Evolutionary conservation across 1,140 invertebrate species (phyloP).

Genomic region (Drosophila parvula): DNA sequence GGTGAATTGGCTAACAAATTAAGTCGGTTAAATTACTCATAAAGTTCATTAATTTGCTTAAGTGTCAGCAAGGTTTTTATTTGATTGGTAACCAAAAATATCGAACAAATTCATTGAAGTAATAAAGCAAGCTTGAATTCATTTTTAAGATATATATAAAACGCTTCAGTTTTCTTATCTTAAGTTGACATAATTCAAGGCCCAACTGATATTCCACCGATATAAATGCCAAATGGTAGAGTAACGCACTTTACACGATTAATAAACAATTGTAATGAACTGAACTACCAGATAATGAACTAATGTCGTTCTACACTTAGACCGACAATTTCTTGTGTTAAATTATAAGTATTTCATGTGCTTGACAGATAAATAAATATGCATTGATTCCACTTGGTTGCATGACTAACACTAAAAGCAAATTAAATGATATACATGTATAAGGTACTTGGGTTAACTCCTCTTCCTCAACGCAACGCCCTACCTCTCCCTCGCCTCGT

Average conservation of each 20-base stretch:
- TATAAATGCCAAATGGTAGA: neutral
- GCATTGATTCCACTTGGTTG: constrained; percentile 45
- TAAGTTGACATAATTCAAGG: neutral
- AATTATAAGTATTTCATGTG: constrained; percentile 12
- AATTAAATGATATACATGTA: constrained; percentile 75
- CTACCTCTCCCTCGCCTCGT: constrained; percentile 27
- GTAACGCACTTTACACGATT: constrained; percentile 7
- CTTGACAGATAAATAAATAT: constrained; percentile 59
- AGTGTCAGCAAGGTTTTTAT: neutral
- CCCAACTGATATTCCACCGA: neutral
- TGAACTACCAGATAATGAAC: constrained; percentile 1
- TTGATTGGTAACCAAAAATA: neutral
- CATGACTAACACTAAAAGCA: constrained; percentile 59
- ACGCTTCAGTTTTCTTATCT: neutral
- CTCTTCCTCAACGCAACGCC: constrained; percentile 59
- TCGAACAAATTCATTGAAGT: neutral
- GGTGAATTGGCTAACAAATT: neutral
- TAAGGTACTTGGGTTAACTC: constrained; percentile 80
- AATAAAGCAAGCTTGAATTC: neutral
- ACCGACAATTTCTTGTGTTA: constrained; percentile 1
- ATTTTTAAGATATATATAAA: neutral
- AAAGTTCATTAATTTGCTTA: neutral
- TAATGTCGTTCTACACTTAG: constrained; percentile 7
- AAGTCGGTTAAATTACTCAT: neutral
- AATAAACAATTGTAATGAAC: constrained; percentile 2